Conservation (phyloP, 2,113 vertebrate species). For the Hyperoodon ampullatus region DNA sequence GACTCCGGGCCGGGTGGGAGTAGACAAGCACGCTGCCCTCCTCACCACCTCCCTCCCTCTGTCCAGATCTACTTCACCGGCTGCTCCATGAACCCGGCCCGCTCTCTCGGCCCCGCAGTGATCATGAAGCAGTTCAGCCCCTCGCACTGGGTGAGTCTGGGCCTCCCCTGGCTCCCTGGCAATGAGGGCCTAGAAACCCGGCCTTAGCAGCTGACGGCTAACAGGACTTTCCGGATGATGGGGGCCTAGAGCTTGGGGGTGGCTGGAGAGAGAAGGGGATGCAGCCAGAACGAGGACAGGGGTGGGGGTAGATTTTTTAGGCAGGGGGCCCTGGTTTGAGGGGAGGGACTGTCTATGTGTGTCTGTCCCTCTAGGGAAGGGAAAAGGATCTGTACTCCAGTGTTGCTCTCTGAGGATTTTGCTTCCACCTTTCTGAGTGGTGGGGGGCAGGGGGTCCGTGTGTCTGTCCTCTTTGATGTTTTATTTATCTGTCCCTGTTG, state of each 20-base stretch:
- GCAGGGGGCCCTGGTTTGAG: not conserved
- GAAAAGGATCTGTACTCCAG: not conserved
- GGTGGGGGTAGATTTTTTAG: not conserved
- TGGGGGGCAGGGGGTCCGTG: not conserved
- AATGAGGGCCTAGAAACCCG: rapidly evolving
- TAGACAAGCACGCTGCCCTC: too few relatives aligned
- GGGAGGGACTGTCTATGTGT: rapidly evolving
- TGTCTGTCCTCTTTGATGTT: not conserved
- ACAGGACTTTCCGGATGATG: not conserved
- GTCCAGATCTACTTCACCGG: conserved; percentile 89
- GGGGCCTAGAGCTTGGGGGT: not conserved
- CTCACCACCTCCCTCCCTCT: not conserved
- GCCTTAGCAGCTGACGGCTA: not conserved
- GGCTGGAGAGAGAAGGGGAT: not conserved
- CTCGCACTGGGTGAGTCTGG: conserved; percentile 85
- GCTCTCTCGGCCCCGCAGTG: conserved; percentile 86
- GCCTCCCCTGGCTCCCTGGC: not conserved
- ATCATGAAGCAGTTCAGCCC: conserved; percentile 83
- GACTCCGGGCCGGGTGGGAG: not conserved
- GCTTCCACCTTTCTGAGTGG: not conserved
- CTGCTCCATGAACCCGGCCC: conserved; percentile 90
- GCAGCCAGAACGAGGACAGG: not conserved
- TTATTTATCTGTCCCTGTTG: not conserved
- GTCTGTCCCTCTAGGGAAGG: not conserved
- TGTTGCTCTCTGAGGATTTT: not conserved